phyloP scores from a whole-genome alignment of 2,888 invertebrate genomes.

The Synergus gifuensis region DNA sequence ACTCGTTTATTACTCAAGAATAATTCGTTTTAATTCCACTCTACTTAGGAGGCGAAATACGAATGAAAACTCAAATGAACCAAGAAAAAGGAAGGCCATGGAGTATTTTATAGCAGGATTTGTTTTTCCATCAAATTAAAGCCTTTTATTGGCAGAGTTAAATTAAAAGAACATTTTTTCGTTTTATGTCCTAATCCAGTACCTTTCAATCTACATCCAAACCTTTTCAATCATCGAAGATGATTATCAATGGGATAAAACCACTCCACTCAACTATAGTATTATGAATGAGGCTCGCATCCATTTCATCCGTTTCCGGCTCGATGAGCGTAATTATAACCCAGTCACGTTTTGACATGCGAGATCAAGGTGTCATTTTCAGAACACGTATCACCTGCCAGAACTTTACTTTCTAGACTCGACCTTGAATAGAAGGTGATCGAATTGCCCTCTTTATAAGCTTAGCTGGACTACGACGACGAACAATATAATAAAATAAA shows the following conservation, averaged over 20 bases:
- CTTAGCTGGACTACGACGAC: background rate
- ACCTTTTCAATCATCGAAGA: background rate
- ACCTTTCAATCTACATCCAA: background rate
- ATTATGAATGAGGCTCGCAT: constrained; percentile 8
- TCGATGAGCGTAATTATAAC: constrained; percentile 23
- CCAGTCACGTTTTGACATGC: constrained; percentile 27
- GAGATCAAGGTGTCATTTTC: constrained; percentile 52
- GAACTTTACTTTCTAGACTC: constrained; percentile 59
- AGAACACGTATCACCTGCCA: constrained; percentile 55
- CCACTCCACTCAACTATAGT: background rate
- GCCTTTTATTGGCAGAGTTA: rapidly evolving
- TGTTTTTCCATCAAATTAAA: background rate
- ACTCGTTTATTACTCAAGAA: too few relatives aligned
- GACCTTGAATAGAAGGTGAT: constrained; percentile 59
- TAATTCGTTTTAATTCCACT: constrained; percentile 46
- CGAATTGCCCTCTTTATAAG: constrained; percentile 51
- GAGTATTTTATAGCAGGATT: too few relatives aligned
- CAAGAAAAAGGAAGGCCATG: background rate
- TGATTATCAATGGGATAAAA: background rate
- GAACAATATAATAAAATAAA: background rate
- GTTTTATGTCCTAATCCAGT: background rate
- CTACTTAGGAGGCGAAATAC: constrained; percentile 15
- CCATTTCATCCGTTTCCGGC: constrained; percentile 4
- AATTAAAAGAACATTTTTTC: background rate
- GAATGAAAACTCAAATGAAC: constrained; percentile 28